Evolutionary conservation across 2,113 vertebrate genomes (phyloP).

Genomic region (Genyomyrus donnyi): DNA sequence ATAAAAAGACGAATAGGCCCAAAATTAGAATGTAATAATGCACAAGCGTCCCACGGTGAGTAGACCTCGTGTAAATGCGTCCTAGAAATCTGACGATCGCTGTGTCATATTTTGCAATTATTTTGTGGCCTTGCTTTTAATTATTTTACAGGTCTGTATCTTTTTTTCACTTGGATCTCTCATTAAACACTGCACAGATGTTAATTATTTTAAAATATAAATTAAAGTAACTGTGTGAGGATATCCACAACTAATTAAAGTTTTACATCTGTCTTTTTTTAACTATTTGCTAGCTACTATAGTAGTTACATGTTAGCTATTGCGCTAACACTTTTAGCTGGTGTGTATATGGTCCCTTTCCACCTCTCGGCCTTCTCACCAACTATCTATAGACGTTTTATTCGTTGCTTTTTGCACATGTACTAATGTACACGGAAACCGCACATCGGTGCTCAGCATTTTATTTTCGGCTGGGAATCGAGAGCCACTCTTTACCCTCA

Average conservation of each 20-base stretch:
- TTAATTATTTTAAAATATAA: not conserved
- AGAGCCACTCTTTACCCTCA: constrained; percentile 22
- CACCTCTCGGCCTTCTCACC: not conserved
- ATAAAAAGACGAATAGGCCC: not conserved
- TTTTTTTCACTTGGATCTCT: not conserved
- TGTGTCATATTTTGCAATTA: constrained; percentile 4
- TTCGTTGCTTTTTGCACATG: not conserved
- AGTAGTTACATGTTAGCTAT: not conserved
- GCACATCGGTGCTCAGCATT: not conserved
- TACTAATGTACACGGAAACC: not conserved
- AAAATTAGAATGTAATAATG: not conserved
- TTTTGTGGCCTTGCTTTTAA: not conserved
- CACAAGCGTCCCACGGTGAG: not conserved
- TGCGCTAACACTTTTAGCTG: not conserved
- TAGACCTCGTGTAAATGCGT: not conserved
- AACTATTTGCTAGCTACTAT: not conserved
- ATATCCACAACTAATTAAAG: not conserved
- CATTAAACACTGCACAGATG: not conserved
- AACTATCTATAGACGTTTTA: not conserved
- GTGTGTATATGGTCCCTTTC: not conserved
- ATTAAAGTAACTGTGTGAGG: not conserved
- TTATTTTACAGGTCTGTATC: constrained; percentile 1
- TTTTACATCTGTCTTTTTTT: not conserved
- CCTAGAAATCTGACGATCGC: not conserved
- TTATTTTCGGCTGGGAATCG: not conserved